Conservation (phyloP, 2,797 vertebrate species). For the Lemur catta region DNA sequence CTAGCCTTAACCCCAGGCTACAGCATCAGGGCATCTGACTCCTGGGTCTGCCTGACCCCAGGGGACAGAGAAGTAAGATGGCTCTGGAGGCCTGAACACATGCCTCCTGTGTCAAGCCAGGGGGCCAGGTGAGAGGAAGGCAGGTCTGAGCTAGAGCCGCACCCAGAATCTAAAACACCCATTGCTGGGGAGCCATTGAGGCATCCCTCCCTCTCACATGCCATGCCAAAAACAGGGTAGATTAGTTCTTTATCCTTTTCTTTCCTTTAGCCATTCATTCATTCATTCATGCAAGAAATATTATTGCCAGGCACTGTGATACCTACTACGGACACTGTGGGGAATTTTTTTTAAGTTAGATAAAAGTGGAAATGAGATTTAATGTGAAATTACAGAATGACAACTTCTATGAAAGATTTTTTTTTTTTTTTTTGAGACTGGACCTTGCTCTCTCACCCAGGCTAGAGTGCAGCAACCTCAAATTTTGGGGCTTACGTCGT, state of each 20-base stretch:
- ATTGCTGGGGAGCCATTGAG: not conserved
- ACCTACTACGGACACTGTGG: not conserved
- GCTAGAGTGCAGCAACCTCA: not conserved
- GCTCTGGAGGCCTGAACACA: not conserved
- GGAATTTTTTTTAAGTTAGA: not conserved
- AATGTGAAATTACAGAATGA: not conserved
- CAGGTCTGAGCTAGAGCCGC: not conserved
- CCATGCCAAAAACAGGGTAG: not conserved
- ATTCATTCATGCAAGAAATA: not conserved
- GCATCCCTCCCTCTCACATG: not conserved
- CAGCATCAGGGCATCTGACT: slow-evolving; percentile 13
- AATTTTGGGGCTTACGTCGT: not conserved
- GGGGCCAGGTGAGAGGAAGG: not conserved
- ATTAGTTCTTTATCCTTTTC: not conserved
- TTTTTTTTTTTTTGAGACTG: not conserved
- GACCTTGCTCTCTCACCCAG: not conserved
- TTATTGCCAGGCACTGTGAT: not conserved
- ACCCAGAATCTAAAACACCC: not conserved
- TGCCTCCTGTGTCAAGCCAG: not conserved
- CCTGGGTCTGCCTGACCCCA: not conserved
- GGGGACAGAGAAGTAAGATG: not conserved
- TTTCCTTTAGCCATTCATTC: not conserved
- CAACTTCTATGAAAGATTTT: not conserved
- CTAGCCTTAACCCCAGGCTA: slow-evolving; percentile 45
- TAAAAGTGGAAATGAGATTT: not conserved